phyloP scores from a whole-genome alignment of 2,888 invertebrate species.

The Hemistola chrysoprasaria region DNA sequence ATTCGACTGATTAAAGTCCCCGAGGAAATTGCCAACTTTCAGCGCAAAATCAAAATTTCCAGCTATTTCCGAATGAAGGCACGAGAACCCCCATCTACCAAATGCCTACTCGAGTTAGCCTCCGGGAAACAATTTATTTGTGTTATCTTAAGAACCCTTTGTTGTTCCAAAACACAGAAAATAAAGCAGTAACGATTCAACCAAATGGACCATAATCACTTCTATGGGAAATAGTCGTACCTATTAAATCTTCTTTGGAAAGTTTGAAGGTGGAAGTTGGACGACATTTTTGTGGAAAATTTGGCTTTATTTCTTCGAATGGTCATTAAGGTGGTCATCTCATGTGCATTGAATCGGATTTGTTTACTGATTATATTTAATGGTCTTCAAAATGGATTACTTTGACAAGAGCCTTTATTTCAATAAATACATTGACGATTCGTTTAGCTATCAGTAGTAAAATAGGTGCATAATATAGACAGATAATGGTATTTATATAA shows the following conservation, averaged over 20 bases:
- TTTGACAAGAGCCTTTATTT: too few relatives aligned
- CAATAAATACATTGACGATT: too few relatives aligned
- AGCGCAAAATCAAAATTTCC: conserved; percentile 35
- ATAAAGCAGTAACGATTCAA: conserved; percentile 64
- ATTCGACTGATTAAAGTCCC: conserved; percentile 26
- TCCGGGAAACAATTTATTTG: conserved; percentile 57
- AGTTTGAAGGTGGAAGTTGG: too few relatives aligned
- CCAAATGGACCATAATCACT: conserved; percentile 60
- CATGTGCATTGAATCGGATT: conserved; percentile 4
- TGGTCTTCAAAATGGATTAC: too few relatives aligned
- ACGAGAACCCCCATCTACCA: conserved; percentile 40
- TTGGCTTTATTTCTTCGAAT: neutral
- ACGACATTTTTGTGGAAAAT: conserved; percentile 3
- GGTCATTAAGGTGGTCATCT: conserved; percentile 7
- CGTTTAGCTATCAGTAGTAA: too few relatives aligned
- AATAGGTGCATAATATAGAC: too few relatives aligned
- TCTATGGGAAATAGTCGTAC: conserved; percentile 42
- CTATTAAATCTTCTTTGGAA: conserved; percentile 50
- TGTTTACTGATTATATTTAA: too few relatives aligned
- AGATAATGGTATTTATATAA: too few relatives aligned
- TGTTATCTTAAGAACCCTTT: conserved; percentile 64
- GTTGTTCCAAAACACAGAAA: conserved; percentile 47
- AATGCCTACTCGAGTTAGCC: conserved; percentile 43
- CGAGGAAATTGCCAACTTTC: conserved; percentile 29
- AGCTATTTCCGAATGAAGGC: conserved; percentile 37